Base-by-base conservation (phyloP, 2,888 invertebrate species). In the Apamea crenata region DNA sequence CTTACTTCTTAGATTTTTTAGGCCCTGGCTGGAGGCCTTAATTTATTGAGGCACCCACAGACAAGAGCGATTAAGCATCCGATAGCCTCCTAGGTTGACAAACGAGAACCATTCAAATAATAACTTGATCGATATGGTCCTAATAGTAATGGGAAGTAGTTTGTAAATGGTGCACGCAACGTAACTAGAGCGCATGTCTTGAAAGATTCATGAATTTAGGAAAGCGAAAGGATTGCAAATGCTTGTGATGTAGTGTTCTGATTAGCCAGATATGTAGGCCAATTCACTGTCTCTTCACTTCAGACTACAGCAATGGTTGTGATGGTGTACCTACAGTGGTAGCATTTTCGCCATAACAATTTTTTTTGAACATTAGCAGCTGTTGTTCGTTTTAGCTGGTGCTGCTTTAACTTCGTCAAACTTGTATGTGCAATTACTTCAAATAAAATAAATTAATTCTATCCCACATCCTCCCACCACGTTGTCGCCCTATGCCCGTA, bases 401-500 rank as follows among this genome's bases (percentile, higher is more conserved):
- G 56, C 25, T 56, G n/a, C n/a, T n/a, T n/a, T 29, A 36, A 40
- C 8, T 70, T n/a, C 8, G 7, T 73, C 68, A 32, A 44, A 32
- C 25, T 74, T 12, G 32, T 32, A n/a, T 21, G 7, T 29, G 4
- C 6, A 47, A 32, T n/a, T 8, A 56, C 18, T 75, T 69, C 14
- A 53, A 70, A 18, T 18, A 36, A 56, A 71, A 56, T 10, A 12
- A n/a, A n/a, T 29, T 25, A 18, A 40, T 59, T 25, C 0, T 44
- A 44, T 82, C 68, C 18, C 16, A 4, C 18, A 65, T 68, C 18
- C 36, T 47, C 8, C 40, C 4, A 18, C 0, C 12, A n/a, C 29
- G 25, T 84, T 63, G 87, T 85, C 81, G 50, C 82, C 79, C 70
- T 75, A 72, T 69, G 80, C 74, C 83, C 76, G 59, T 85, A 81